Conservation (phyloP, 2,797 vertebrate genomes). For the Botia almorhae region DNA sequence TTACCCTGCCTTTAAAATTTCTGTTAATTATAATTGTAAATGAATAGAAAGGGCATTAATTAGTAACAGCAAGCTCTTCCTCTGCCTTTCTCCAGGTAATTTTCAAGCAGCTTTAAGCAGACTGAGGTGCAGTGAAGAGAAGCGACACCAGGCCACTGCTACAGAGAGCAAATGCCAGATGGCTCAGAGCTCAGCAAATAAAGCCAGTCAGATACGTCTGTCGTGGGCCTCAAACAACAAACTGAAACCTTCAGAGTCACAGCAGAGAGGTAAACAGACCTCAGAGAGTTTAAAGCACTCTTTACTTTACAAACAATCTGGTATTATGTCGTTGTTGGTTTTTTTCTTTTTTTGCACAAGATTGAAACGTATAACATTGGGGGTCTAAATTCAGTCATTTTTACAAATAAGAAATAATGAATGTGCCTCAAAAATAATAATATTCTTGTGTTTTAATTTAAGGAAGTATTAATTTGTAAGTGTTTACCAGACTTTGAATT, state of each 20-base stretch:
- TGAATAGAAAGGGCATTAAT: too few relatives aligned
- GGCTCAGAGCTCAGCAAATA: slow-evolving; percentile 46
- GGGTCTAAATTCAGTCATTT: not conserved
- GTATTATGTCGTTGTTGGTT: not conserved
- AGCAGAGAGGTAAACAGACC: slow-evolving; percentile 40
- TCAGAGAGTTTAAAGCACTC: slow-evolving; percentile 4
- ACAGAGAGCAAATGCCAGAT: slow-evolving; percentile 47
- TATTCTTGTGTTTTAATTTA: not conserved
- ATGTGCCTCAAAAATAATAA: too few relatives aligned
- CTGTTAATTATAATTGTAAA: too few relatives aligned
- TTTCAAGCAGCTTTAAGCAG: not conserved
- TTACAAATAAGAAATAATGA: not conserved
- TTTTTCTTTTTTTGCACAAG: not conserved
- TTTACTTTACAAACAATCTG: not conserved
- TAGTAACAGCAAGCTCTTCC: not conserved
- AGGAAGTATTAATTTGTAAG: not conserved
- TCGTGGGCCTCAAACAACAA: slow-evolving; percentile 47
- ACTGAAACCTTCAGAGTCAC: slow-evolving; percentile 3
- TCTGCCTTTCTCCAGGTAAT: not conserved
- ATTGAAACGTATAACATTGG: not conserved
- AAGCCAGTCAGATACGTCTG: slow-evolving; percentile 33
- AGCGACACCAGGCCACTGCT: slow-evolving; percentile 26
- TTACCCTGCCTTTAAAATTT: too few relatives aligned
- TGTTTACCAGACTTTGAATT: not conserved
- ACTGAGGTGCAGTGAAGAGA: not conserved